A percentile compares a stretch with the other conserved stretches of the same genome.
These are phyloP conservation scores for Natator depressus DNA, from an alignment of 2,113 vertebrate species.

Conservation along the genomic window DNA sequence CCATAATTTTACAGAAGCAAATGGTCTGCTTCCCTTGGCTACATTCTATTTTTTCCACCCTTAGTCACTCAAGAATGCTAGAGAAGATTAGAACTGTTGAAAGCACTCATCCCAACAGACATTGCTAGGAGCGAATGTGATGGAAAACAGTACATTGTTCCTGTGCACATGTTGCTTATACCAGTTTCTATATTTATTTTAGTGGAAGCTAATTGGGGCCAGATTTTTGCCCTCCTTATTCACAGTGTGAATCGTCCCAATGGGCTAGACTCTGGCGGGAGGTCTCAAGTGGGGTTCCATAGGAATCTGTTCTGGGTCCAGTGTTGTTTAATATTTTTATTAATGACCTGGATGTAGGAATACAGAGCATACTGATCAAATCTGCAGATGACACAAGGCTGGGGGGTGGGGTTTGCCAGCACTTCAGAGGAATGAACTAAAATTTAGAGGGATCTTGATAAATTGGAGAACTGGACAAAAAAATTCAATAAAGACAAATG, in stretches of 20 bases:
- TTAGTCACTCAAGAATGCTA: not conserved
- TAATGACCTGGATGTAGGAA: not conserved
- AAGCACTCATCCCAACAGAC: not conserved
- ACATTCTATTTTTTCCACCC: conserved; percentile 20
- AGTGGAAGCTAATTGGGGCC: conserved; percentile 28
- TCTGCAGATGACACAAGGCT: not conserved
- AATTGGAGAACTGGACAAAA: not conserved
- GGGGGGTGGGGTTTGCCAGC: not conserved
- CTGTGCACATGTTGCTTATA: not conserved
- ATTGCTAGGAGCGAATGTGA: not conserved
- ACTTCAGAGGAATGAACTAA: not conserved
- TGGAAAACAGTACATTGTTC: not conserved
- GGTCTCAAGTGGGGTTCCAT: no score
- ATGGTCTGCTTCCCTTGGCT: conserved; percentile 1
- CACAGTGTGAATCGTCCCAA: not conserved
- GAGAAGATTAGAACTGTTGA: not conserved
- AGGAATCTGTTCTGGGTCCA: not conserved
- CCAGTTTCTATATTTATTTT: conserved; percentile 52
- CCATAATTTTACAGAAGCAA: conserved; percentile 46
- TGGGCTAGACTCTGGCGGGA: not conserved
- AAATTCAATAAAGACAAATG: not conserved
- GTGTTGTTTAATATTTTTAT: not conserved
- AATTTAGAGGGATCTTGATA: not conserved
- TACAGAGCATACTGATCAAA: not conserved
- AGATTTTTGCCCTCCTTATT: conserved; percentile 58